Percentiles rank a stretch among this genome's conserved stretches.
phyloP scores from a whole-genome alignment of 2,888 invertebrate species.

The Gibbula magus region DNA sequence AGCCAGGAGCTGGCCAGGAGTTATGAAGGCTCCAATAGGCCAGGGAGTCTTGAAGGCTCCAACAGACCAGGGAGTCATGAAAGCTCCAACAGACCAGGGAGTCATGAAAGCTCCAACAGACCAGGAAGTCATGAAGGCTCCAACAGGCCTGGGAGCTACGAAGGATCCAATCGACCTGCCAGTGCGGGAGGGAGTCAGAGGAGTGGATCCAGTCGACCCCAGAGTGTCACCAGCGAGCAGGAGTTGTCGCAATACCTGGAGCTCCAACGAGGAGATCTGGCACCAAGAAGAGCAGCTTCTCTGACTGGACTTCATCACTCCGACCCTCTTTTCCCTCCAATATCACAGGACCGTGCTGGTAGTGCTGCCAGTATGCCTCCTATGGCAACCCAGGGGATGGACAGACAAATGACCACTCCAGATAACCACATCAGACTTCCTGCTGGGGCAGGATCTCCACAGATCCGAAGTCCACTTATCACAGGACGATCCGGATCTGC shows the following conservation, averaged over 20 bases:
- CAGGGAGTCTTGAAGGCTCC: background rate
- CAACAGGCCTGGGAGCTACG: background rate
- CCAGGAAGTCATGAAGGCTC: constrained; percentile 26
- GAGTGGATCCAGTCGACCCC: constrained; percentile 44
- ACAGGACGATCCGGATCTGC: constrained; percentile 36
- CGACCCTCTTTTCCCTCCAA: background rate
- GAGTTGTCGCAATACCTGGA: constrained; percentile 63
- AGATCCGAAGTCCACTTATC: constrained; percentile 43
- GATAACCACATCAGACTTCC: constrained; percentile 56
- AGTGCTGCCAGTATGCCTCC: constrained; percentile 52
- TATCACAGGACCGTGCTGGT: constrained; percentile 30
- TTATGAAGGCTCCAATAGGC: background rate
- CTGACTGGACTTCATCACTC: background rate
- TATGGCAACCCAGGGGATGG: constrained; percentile 45
- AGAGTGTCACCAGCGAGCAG: constrained; percentile 65
- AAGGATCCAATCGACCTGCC: constrained; percentile 14
- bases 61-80: constrained; percentile 18
- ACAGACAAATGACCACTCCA: constrained; percentile 59
- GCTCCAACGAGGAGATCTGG: constrained; percentile 5
- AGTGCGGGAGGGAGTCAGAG: constrained; percentile 37
- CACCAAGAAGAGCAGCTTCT: constrained; percentile 24
- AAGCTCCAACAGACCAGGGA: background rate
- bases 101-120: background rate
- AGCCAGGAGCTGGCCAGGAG: constrained; percentile 29
- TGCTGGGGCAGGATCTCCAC: constrained; percentile 33